phyloP scores from a whole-genome alignment of 2,888 invertebrate genomes.

The Cheilosia pagana region DNA sequence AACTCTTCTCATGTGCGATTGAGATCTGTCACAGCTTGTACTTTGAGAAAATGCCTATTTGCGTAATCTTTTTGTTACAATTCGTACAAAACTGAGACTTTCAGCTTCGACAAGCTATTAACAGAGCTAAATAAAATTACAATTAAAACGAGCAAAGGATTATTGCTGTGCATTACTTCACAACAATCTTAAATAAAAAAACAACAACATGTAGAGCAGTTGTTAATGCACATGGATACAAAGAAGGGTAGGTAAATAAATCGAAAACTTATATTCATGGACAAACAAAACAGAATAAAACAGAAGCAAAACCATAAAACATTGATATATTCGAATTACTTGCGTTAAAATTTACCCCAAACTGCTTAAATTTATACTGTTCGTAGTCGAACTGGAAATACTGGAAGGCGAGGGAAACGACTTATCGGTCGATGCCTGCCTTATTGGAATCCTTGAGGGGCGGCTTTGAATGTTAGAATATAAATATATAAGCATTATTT shows the following conservation, averaged over 20 bases:
- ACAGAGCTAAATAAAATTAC: no score
- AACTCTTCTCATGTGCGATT: no score
- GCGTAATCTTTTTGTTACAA: no score
- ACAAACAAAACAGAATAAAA: slow-evolving; percentile 42
- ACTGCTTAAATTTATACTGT: slow-evolving; percentile 81
- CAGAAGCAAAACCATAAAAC: slow-evolving; percentile 54
- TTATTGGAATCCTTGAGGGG: slow-evolving; percentile 83
- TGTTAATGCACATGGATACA: slow-evolving; percentile 52
- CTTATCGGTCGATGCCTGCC: slow-evolving; percentile 82
- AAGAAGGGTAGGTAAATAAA: slow-evolving; percentile 36
- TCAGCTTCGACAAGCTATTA: no score
- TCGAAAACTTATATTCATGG: slow-evolving; percentile 57
- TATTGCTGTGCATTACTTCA: neutral
- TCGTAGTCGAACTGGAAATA: slow-evolving; percentile 79
- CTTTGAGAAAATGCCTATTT: no score
- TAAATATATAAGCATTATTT: slow-evolving; percentile 35
- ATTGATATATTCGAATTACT: slow-evolving; percentile 63
- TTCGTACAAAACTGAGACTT: no score
- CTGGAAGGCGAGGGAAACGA: slow-evolving; percentile 82
- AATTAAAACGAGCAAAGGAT: neutral
- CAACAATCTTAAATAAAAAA: slow-evolving; percentile 2
- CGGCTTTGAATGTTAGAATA: slow-evolving; percentile 77
- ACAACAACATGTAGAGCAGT: slow-evolving; percentile 12
- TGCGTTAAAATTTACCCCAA: slow-evolving; percentile 81
- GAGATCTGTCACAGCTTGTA: no score